A percentile compares a stretch with the other conserved stretches of the same genome.
Evolutionary conservation across 2,888 invertebrate species (phyloP).

Genomic region (Mycalesis mineus): DNA sequence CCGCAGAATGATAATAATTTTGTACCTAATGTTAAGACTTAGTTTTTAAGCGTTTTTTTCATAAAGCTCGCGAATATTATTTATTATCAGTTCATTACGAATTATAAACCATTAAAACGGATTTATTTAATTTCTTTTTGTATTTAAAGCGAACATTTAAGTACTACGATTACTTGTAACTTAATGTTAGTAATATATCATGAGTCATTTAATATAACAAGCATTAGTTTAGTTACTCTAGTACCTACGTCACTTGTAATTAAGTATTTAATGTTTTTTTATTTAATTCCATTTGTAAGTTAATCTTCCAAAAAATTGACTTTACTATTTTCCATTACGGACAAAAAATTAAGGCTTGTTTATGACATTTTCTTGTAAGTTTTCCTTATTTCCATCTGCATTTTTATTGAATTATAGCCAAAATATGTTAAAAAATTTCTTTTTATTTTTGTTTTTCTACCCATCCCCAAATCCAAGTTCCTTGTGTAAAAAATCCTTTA

Average conservation of each 20-base stretch:
- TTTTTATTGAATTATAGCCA: conserved; percentile 79
- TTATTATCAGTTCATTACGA: conserved; percentile 78
- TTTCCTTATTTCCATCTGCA: conserved; percentile 77
- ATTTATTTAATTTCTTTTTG: conserved; percentile 76
- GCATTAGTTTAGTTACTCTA: conserved; percentile 68
- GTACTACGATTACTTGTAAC: conserved; percentile 65
- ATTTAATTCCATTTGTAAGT: conserved; percentile 74
- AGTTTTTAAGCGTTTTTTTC: conserved; percentile 67
- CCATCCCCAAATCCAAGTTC: conserved; percentile 9
- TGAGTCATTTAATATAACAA: conserved; percentile 77
- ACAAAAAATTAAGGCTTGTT: conserved; percentile 73
- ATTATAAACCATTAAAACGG: conserved; percentile 73
- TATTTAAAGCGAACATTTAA: conserved; percentile 73
- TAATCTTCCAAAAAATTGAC: conserved; percentile 72
- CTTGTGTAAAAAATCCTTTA: conserved; percentile 7
- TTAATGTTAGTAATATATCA: conserved; percentile 73
- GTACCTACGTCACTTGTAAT: conserved; percentile 74
- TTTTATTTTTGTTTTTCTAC: conserved; percentile 44
- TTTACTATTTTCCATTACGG: conserved; percentile 61
- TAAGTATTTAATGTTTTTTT: conserved; percentile 76
- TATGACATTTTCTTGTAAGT: conserved; percentile 76
- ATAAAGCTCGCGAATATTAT: conserved; percentile 76
- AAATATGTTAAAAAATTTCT: conserved; percentile 71
- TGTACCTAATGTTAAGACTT: conserved; percentile 74
- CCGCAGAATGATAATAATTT: conserved; percentile 72